phyloP scores from a whole-genome alignment of 2,888 invertebrate species.

The Smittia aterrima region DNA sequence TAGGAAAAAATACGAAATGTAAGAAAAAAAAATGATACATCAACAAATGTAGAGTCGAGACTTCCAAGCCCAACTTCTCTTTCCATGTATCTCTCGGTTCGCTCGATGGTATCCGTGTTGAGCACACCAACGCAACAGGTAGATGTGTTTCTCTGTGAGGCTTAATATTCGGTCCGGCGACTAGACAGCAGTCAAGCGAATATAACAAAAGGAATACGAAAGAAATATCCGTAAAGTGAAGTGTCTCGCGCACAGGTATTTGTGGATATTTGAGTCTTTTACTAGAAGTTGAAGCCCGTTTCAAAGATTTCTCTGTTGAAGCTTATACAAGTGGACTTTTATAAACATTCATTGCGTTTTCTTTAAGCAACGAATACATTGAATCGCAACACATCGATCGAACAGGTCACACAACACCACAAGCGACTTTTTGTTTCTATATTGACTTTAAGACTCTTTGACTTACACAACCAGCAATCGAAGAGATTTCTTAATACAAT shows the following conservation, averaged over 20 bases:
- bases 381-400: neutral
- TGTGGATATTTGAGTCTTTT: neutral
- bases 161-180: conserved; percentile 3
- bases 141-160: neutral
- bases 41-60: conserved; percentile 15
- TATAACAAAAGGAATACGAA: neutral
- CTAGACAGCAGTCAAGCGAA: neutral
- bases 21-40: conserved; percentile 40
- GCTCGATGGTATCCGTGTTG: neutral
- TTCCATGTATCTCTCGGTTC: conserved; percentile 8
- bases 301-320: neutral
- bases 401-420: conserved; percentile 7
- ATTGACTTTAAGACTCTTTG: conserved; percentile 23
- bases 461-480: neutral
- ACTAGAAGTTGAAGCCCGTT: neutral
- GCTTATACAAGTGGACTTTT: neutral
- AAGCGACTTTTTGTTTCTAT: neutral
- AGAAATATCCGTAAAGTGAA: neutral
- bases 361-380: neutral
- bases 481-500: neutral
- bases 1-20: conserved; percentile 36
- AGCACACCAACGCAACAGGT: conserved; percentile 40
- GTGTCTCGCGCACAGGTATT: conserved; percentile 2
- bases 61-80: conserved; percentile 10
- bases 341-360: neutral